Evolutionary conservation across 2,797 vertebrate species (phyloP), one percentile per base, ranked within the genome.

Genomic region (Alectoris magna): DNA sequence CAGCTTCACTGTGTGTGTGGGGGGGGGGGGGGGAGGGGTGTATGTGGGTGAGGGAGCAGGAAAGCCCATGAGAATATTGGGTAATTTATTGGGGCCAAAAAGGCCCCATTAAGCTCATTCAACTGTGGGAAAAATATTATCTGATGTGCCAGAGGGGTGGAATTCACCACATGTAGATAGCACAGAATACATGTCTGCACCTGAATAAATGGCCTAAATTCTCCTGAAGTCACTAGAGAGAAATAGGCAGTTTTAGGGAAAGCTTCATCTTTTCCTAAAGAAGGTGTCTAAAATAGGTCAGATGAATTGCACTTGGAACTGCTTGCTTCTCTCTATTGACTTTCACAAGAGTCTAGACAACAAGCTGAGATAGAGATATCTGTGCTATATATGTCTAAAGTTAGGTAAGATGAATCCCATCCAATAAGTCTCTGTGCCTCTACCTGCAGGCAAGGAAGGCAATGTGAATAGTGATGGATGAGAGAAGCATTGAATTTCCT

Each of bases 401-500:
- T 84, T 84, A 96, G 95, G 86, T 88, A 93, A 96, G 80, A 94
- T 93, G 95, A 90, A 96, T 96, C 91, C 94, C 60, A 94, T 95
- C 81, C 92, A 95, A 79, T 95, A 95, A 92, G 87, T 93, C 83
- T 95, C 75, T 18, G 41, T 82, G 89, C 71, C 49, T 92, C 85
- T 96, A 92, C 93, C 91, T 95, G 94, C 83, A 95, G 94, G 83
- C 85, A 84, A 86, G 83, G 85, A 93, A 88, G 87, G 66, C 87
- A 88, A 95, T 87, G 94, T 96, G 95, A 91, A 96, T 94, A 92
- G 91, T 96, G 96, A 95, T 95, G 80, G 93, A 96, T 95, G 94
- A 91, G 87, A 88, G 94, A 84, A 89, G 85, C 89, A 93, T 43
- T 39, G 92, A 77, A 95, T 94, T 96, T 95, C 93, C 94, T 93